A percentile compares a stretch with the other conserved stretches of the same genome.
Conservation (phyloP, 1,140 invertebrate genomes). For the Goniozus legneri region DNA sequence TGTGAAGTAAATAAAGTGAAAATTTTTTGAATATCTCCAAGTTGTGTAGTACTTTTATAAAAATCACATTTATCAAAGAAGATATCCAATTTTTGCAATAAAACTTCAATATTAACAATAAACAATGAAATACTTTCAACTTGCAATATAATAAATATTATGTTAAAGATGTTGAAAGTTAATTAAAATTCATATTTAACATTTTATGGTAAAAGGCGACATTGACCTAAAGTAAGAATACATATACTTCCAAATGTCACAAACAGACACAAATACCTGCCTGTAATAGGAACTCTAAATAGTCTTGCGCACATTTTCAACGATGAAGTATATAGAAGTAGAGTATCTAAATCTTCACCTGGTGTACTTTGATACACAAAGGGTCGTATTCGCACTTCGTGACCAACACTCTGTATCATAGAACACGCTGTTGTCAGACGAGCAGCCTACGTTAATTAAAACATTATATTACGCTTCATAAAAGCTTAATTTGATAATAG, state of each 20-base stretch:
- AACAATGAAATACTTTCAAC: no score
- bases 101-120: no score
- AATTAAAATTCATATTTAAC: no score
- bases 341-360: constrained; percentile 68
- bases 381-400: constrained; percentile 72
- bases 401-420: constrained; percentile 66
- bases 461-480: neutral
- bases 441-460: constrained; percentile 61
- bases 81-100: no score
- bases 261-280: constrained; percentile 64
- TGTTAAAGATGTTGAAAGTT: no score
- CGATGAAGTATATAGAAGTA: constrained; percentile 73
- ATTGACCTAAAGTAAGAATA: constrained; percentile 68
- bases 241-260: constrained; percentile 58
- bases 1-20: constrained; percentile 25
- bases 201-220: no score
- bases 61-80: no score
- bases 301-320: constrained; percentile 70
- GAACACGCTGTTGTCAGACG: constrained; percentile 72
- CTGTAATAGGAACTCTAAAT: constrained; percentile 67
- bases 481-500: neutral
- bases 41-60: no score
- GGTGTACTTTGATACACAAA: constrained; percentile 75
- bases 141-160: no score
- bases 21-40: constrained; percentile 22